A percentile compares a stretch with the other conserved stretches of the same genome.
These are phyloP conservation scores for Rachycentron canadum DNA, from an alignment of 2,797 vertebrate genomes.

Conservation along the genomic window DNA sequence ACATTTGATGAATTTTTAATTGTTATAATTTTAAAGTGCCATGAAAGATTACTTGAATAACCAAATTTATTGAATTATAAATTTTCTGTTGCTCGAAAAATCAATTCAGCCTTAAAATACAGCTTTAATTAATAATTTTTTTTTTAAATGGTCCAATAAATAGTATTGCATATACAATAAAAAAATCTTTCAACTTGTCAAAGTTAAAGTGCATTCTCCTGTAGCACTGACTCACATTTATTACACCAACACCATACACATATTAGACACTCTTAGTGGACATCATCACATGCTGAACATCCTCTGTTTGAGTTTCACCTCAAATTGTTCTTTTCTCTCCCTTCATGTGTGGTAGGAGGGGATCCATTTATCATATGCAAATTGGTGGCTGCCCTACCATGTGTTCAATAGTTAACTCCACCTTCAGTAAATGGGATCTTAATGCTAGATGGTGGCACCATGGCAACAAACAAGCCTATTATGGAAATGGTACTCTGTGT, in stretches of 20 bases:
- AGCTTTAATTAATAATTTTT: not conserved
- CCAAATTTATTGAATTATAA: too few species aligned
- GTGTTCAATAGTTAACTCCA: constrained; percentile 33
- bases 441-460: constrained; percentile 57
- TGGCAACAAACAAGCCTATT: constrained; percentile 68
- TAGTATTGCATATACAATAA: not conserved
- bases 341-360: constrained; percentile 11
- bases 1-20: too few species aligned
- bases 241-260: constrained; percentile 11
- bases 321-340: not conserved
- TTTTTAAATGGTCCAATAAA: not conserved
- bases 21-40: too few species aligned
- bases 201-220: constrained; percentile 9
- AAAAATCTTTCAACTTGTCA: not conserved
- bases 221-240: not conserved
- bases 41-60: too few species aligned
- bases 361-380: constrained; percentile 59
- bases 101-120: not conserved
- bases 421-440: constrained; percentile 47
- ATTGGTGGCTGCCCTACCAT: constrained; percentile 39
- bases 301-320: constrained; percentile 12
- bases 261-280: constrained; percentile 10
- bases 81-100: not conserved
- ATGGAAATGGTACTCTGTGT: constrained; percentile 56
- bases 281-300: constrained; percentile 11